These are phyloP conservation scores for Lepidonotus clava DNA, from an alignment of 2,888 invertebrate species.

Conservation along the genomic window DNA sequence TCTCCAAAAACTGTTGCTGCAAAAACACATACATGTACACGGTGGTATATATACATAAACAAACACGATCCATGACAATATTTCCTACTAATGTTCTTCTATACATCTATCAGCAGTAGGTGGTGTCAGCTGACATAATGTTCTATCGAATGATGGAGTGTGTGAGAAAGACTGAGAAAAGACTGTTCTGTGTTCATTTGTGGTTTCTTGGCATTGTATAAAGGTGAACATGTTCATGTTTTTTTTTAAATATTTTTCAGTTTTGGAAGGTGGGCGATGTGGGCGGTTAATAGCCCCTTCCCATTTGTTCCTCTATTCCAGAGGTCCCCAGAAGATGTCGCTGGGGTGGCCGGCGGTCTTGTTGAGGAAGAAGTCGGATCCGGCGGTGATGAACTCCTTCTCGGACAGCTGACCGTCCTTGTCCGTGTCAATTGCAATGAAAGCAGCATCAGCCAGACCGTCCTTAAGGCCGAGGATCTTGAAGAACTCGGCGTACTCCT, in stretches of 20 bases:
- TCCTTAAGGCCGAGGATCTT: conserved; percentile 62
- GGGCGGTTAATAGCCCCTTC: no score
- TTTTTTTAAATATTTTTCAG: neutral
- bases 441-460: conserved; percentile 60
- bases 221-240: no score
- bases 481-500: conserved; percentile 64
- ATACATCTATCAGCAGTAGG: neutral
- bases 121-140: neutral
- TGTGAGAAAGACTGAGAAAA: conserved; percentile 31
- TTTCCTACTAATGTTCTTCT: no score
- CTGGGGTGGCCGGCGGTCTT: conserved; percentile 64
- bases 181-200: neutral
- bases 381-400: conserved; percentile 70
- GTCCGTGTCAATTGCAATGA: conserved; percentile 70
- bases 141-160: neutral
- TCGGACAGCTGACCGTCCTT: conserved; percentile 69
- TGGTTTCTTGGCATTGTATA: conserved; percentile 8
- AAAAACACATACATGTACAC: neutral
- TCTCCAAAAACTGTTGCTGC: neutral
- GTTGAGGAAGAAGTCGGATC: conserved; percentile 72
- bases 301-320: conserved; percentile 56
- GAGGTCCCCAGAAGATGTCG: conserved; percentile 66
- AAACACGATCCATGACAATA: neutral
- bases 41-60: neutral
- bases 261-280: no score